Base-by-base conservation (phyloP, 2,113 vertebrate species). In the Phalacrocorax aristotelis region DNA sequence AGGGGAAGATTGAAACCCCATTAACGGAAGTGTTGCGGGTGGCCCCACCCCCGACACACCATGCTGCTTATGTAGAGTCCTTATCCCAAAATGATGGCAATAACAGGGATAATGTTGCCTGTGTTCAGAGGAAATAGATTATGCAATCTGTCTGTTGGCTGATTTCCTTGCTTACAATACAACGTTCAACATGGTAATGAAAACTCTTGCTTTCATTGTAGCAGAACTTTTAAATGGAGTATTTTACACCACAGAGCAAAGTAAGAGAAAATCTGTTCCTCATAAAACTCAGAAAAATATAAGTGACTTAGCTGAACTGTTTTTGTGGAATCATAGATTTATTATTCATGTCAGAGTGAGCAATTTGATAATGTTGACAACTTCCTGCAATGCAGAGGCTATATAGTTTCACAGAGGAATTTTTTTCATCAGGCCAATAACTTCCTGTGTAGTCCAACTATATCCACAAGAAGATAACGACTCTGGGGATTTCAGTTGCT, bases 281-380 rank as follows among this genome's bases (percentile, higher is more conserved):
- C 66, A 26, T 95, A 93, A 85, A 94, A 71, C 9, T 68, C 34
- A 22, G 38, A 68, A 94, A 93, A 91, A 93, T 64, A 6, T 48
- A 81, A 94, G 8, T 25, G 25, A 87, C 44, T 65, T 84, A 89
- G 20, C 46, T 80, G 57, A 71, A 72, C 38, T 38, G 15, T 26
- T 82, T 83, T 62, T 83, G 74, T 82, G 57, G 77, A 95, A 89
- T 79, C 13, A 8, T 42, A 60, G 51, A 79, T 91, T 83, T 96
- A 69, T 93, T 93, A 76, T 96, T 93, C 54, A 29, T 94, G 95
- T 87, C 74, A 94, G 61, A 78, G 36, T 38, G 60, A 89, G 80
- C 80, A 91, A 92, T 95, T 84, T 91, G 90, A 76, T 87, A 89
- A 95, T 94, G 81, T 76, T 95, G 90, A 96, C 84, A 83, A 90